Evolutionary conservation across 2,797 vertebrate genomes (phyloP).

Genomic region (Hemitrygon akajei): DNA sequence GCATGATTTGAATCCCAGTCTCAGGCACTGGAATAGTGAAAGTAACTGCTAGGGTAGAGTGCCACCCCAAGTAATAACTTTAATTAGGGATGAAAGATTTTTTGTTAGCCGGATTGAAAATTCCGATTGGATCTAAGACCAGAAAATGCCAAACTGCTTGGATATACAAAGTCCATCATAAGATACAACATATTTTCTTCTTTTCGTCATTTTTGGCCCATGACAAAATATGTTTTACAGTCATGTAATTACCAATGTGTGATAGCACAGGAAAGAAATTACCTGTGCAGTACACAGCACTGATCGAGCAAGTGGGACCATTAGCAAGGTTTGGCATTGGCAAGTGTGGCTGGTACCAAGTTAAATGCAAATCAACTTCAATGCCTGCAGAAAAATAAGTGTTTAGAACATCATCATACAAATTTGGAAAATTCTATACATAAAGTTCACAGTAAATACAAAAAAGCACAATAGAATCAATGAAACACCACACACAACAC

Average conservation of each 20-base stretch:
- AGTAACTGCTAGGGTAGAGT: too few relatives aligned
- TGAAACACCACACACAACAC: too few relatives aligned
- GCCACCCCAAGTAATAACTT: background rate
- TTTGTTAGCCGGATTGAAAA: background rate
- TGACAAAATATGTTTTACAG: background rate
- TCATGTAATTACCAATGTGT: background rate
- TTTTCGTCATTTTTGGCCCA: background rate
- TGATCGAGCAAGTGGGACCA: background rate
- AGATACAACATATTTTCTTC: background rate
- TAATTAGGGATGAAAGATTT: background rate
- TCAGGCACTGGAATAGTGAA: too few relatives aligned
- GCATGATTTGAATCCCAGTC: too few relatives aligned
- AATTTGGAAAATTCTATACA: too few relatives aligned
- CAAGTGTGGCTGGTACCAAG: background rate
- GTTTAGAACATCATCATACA: background rate
- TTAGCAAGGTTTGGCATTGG: background rate
- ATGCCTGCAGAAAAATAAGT: background rate
- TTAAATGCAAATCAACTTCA: background rate
- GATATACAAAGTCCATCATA: too few relatives aligned
- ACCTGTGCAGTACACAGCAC: too few relatives aligned
- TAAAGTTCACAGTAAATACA: background rate
- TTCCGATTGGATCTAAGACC: background rate
- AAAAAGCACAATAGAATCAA: too few relatives aligned
- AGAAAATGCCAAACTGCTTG: background rate
- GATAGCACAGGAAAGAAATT: background rate